Base-by-base conservation (phyloP, 2,113 vertebrate genomes). In the Gobius niger region DNA sequence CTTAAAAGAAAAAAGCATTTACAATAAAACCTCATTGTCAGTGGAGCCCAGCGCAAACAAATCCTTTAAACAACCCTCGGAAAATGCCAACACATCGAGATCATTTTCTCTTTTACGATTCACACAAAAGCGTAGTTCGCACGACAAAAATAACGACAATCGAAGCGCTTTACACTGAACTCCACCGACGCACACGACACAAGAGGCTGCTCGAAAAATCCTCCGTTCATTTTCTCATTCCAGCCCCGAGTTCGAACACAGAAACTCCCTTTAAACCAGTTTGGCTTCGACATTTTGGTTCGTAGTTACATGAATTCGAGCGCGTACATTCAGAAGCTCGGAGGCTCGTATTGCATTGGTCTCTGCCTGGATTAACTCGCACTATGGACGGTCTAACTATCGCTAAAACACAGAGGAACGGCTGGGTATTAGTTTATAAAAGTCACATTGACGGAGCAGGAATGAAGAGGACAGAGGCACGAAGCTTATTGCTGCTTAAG, bases 401-500 rank as follows among this genome's bases (percentile, higher is more conserved):
- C 24, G 24, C 24, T 34, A 34, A 34, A 34, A 49, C 13, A 65
- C 47, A 3, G 56, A 4, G 60, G 63, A 44, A 9, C 46, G 0
- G 41, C 68, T 78, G 4, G 18, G 77, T 51, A 10, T 62, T 80
- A 78, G 76, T 77, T 72, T 72, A 72, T 76, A 41, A 65, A 72
- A 80, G 85, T 85, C 81, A 85, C 75, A 84, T 84, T 77, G 8
- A 75, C 74, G 72, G 75, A 86, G 71, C 82, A 76, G 74, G 71
- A 4, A 34, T 3, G 24, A 82, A 72, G 75, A 75, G 62, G 3
- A 73, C 61, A 56, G 74, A 87, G 86, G 84, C 82, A 78, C 82
- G 57, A 42, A 75, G 84, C 82, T 90, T 90, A 88, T 89, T 89
- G 88, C 87, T 85, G 87, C 81, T 66, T 69, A 68, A 56, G n/a